phyloP scores from a whole-genome alignment of 2,888 invertebrate genomes.

The Ennomos fuscantarius region DNA sequence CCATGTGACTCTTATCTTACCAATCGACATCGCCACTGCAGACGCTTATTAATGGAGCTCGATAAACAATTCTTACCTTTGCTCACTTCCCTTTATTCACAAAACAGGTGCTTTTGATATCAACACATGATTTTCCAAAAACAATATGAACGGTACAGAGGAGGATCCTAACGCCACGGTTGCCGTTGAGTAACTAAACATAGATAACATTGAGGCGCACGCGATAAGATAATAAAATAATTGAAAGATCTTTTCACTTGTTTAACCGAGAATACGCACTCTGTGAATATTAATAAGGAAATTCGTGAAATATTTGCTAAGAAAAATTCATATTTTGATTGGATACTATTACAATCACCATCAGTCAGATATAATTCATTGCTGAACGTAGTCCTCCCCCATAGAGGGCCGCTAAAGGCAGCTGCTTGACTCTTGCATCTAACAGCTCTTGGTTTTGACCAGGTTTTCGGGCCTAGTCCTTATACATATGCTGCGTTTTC shows the following conservation, averaged over 20 bases:
- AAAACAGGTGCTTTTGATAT: conserved; percentile 20
- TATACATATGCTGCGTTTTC: too few relatives aligned
- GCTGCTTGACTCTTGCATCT: too few relatives aligned
- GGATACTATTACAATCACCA: too few relatives aligned
- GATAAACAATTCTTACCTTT: conserved; percentile 17
- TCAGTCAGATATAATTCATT: too few relatives aligned
- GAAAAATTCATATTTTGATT: background rate
- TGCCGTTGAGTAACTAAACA: conserved; percentile 37
- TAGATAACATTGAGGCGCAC: conserved; percentile 38
- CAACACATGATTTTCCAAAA: conserved; percentile 34
- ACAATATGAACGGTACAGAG: conserved; percentile 21
- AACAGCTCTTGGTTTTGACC: too few relatives aligned
- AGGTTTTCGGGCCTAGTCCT: too few relatives aligned
- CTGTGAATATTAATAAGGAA: conserved; percentile 15
- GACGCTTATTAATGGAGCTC: background rate
- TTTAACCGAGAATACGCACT: conserved; percentile 41
- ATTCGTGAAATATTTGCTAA: conserved; percentile 15
- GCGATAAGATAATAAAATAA: conserved; percentile 70
- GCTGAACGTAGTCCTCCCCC: too few relatives aligned
- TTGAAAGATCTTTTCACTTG: conserved; percentile 65
- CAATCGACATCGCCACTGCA: background rate
- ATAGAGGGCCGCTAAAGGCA: too few relatives aligned
- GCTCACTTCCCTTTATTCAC: conserved; percentile 17
- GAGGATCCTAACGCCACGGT: conserved; percentile 27
- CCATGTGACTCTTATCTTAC: conserved; percentile 14